Evolutionary conservation across 1,140 invertebrate species (phyloP).

Genomic region (Periplaneta americana): DNA sequence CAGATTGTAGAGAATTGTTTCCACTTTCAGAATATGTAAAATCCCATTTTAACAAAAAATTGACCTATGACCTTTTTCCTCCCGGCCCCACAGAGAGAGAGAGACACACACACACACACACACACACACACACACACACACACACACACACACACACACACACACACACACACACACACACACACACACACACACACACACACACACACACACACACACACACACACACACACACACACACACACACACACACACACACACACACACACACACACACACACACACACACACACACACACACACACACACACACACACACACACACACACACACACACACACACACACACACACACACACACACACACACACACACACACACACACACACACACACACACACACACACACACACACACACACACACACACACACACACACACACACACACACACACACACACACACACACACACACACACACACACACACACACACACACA

Average conservation of each 20-base stretch:
- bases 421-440: conserved; percentile 22
- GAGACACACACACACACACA: conserved; percentile 18
- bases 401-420: conserved; percentile 22
- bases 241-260: conserved; percentile 17
- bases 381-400: conserved; percentile 22
- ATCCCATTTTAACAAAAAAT: too few relatives aligned
- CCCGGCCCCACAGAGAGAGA: conserved; percentile 14
- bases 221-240: conserved; percentile 18
- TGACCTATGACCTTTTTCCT: too few relatives aligned
- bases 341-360: conserved; percentile 22
- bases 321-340: conserved; percentile 1
- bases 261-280: conserved; percentile 17
- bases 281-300: conserved; percentile 18
- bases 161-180: conserved; percentile 19
- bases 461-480: conserved; percentile 22
- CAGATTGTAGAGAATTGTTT: too few relatives aligned
- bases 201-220: conserved; percentile 18
- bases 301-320: conserved; percentile 16
- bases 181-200: conserved; percentile 18
- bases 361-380: conserved; percentile 22
- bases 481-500: conserved; percentile 22
- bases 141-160: conserved; percentile 19
- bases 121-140: conserved; percentile 19
- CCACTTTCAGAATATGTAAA: too few relatives aligned
- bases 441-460: conserved; percentile 22